phyloP scores from a whole-genome alignment of 2,888 invertebrate species.

The Eumerus sabulonum region DNA sequence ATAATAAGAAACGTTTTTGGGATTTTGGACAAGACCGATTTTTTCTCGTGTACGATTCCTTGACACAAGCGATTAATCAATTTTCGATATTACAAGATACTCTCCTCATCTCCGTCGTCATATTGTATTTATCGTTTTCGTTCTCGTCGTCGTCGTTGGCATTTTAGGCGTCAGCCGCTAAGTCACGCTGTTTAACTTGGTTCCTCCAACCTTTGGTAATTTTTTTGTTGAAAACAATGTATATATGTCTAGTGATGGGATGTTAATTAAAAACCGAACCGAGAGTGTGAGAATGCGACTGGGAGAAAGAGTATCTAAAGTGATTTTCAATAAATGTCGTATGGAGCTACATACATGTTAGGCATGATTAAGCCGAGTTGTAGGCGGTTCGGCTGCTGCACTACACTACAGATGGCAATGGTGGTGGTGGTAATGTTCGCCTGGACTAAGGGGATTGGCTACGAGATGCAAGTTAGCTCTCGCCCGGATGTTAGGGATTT shows the following conservation, averaged over 20 bases:
- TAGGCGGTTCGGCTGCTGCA: conserved; percentile 36
- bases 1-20: conserved; percentile 59
- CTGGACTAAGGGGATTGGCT: conserved; percentile 32
- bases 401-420: neutral
- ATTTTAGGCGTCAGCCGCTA: conserved; percentile 1
- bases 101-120: too few species aligned
- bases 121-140: conserved; percentile 27
- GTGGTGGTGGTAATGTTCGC: conserved; percentile 7
- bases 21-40: conserved; percentile 69
- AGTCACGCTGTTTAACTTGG: conserved; percentile 28
- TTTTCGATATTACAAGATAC: conserved; percentile 75
- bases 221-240: conserved; percentile 62
- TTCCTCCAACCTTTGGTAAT: conserved; percentile 56
- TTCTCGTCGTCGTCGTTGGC: conserved; percentile 25
- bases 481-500: conserved; percentile 58
- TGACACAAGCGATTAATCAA: conserved; percentile 77
- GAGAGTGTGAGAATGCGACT: conserved; percentile 9
- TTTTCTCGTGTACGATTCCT: conserved; percentile 68
- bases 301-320: conserved; percentile 41
- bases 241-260: conserved; percentile 55
- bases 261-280: conserved; percentile 61
- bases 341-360: conserved; percentile 38
- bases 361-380: conserved; percentile 57
- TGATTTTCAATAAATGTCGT: conserved; percentile 68
- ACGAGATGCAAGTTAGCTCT: conserved; percentile 57